Base-by-base conservation (phyloP, 1,140 invertebrate genomes). In the Metopolophium dirhodum region DNA sequence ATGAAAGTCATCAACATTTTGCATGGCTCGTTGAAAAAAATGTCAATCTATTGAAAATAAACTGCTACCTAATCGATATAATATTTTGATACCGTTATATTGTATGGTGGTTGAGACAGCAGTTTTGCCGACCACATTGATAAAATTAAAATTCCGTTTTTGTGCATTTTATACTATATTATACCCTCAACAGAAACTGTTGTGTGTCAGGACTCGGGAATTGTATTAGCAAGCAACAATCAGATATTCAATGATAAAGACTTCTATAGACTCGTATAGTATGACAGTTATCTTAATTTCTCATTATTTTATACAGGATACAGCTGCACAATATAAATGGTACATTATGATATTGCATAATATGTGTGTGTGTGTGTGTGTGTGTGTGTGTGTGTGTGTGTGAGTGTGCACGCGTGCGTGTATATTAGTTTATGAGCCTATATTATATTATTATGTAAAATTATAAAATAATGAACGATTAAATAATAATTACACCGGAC, bases 1-100 rank as follows among this genome's bases (percentile, higher is more conserved):
- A n/a, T 77, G 30, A n/a, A 77, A 77, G 61, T 77, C 61, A 77
- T 77, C 61, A 77, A n/a, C n/a, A 77, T 77, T 77, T n/a, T n/a
- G 30, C 14, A n/a, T n/a, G 61, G n/a, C 30, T 77, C n/a, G n/a
- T 77, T n/a, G 61, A 77, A 77, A 77, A 77, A 77, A 6, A 77
- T 77, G 61, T 77, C 30, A 77, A 77, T 77, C n/a, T 14, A n/a
- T 77, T n/a, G 18, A 77, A 77, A 77, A 77, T 77, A 77, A 77
- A 77, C 61, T 77, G 61, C n/a, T 35, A 41, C 41, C 41, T 41
- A 77, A n/a, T 77, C 61, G 14, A 77, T 77, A 77, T 77, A n/a
- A 77, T n/a, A 2, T 41, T 41, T 77, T 4, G n/a, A 77, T n/a
- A 77, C 61, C 61, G 61, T 77, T 77, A 77, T 77, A 77, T 20